Conservation (phyloP, 1,140 invertebrate species). For the Halyomorpha halys region DNA sequence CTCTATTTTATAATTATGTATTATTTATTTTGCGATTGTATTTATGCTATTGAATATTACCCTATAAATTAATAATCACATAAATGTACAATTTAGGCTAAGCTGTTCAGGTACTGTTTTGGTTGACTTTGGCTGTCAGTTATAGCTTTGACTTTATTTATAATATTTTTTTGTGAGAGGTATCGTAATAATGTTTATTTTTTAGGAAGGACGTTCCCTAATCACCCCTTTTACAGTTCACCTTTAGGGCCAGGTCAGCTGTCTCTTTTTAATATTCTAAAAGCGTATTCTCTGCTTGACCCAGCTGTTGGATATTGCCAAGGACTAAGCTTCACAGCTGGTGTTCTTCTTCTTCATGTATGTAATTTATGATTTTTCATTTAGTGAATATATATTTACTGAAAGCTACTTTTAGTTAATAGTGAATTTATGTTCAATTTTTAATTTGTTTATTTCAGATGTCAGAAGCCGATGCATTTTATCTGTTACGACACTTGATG, state of each 20-base stretch:
- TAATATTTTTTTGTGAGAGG: too few relatives aligned
- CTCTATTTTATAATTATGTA: too few relatives aligned
- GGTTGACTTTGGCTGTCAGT: too few relatives aligned
- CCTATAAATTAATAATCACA: too few relatives aligned
- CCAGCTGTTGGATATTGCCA: slow-evolving; percentile 92
- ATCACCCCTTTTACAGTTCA: slow-evolving; percentile 81
- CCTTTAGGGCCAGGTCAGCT: slow-evolving; percentile 82
- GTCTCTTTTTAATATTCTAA: slow-evolving; percentile 85
- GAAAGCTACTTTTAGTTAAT: too few relatives aligned
- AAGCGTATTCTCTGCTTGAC: slow-evolving; percentile 90
- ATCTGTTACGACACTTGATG: slow-evolving; percentile 81
- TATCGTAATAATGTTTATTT: slow-evolving; percentile 13
- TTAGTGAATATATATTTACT: too few relatives aligned
- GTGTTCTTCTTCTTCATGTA: slow-evolving; percentile 84
- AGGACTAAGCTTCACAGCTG: slow-evolving; percentile 89
- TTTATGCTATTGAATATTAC: too few relatives aligned
- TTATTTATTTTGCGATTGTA: too few relatives aligned
- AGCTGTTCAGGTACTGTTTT: too few relatives aligned
- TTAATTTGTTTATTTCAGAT: slow-evolving; percentile 47
- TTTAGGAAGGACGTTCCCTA: slow-evolving; percentile 84
- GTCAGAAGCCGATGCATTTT: slow-evolving; percentile 80
- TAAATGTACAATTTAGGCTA: too few relatives aligned
- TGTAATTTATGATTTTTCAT: slow-evolving; percentile 36
- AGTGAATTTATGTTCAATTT: background rate
- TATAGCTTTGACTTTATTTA: too few relatives aligned